Evolutionary conservation across 2,113 vertebrate genomes (phyloP), one percentile per base, ranked within the genome.

Genomic region (Gopherus evgoodei): DNA sequence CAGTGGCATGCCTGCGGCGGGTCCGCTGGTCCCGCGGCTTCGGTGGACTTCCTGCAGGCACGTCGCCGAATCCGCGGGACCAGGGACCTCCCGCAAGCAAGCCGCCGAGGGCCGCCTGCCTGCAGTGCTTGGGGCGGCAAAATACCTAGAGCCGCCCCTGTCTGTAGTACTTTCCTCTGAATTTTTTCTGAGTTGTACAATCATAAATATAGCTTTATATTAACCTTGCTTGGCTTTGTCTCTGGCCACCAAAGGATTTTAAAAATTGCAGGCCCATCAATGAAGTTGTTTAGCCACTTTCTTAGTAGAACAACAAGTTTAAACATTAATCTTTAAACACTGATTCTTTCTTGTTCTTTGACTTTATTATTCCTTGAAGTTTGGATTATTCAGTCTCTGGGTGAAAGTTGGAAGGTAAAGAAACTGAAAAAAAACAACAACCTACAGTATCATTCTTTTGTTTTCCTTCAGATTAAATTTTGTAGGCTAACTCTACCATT

Each of bases 251-350:
- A 47, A 78, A 3, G 56, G 19, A 35, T 27, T 6, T 49, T 29
- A 52, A 22, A 24, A 8, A 50, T 12, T 21, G 76, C 17, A 44
- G 69, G 21, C 69, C 6, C n/a, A 11, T 75, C 19, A 91, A 24
- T 13, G 11, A 2, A 31, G 29, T 86, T 52, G 81, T 87, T 94
- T 90, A 94, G 24, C 24, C 29, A 85, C 75, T 21, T 42, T 90
- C 35, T 90, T 75, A 86, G 79, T 49, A 92, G 85, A 93, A 10
- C 76, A 65, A 4, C 72, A 38, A n/a, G 42, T 80, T 83, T 47
- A 79, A 80, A 86, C 89, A 31, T 89, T 93, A 94, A 93, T 96
- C 95, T 54, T 54, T 54, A 54, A 54, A 92, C 29, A 62, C 25
- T 25, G 29, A 59, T 78, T 86, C 53, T 88, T 83, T 89, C 52